Evolutionary conservation across 2,888 invertebrate species (phyloP), one percentile per base, ranked within the genome.

Genomic region (Ophraella communa): DNA sequence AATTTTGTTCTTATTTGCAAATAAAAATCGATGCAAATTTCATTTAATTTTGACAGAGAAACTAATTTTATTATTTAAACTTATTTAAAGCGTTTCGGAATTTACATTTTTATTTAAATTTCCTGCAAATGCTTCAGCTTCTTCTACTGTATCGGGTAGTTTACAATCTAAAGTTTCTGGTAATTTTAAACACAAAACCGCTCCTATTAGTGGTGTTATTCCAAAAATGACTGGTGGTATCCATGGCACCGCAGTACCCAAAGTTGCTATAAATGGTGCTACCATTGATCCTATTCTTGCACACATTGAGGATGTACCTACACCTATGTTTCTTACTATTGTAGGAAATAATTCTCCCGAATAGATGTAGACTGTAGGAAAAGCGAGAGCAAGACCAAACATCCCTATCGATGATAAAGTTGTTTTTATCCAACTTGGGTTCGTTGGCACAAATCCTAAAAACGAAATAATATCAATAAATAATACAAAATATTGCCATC

Each of bases 301-400:
- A 65, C 91, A 88, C 84, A 94, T 92, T 0, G 95, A 95, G 24
- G 93, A 90, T 2, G 92, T 84, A 0, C 96, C 96, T 61, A 96
- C 89, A 0, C 94, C 95, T 42, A 92, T 89, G 77, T 95, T 95
- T 27, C 96, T 86, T 0, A 95, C 90, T 1, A 94, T 91, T 0
- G 96, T 96, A 0, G 96, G 96, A 79, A 94, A 95, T 11, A 95
- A 80, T 82, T 96, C 96, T 0, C 94, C 93, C 0, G 92, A 91
- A 80, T 92, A 96, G 14, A 96, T 86, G 79, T 95, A 96, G 3
- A 92, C 91, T 1, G 92, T 91, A 1, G 94, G 92, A 78, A 95
- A 96, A 1, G 91, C 88, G 44, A 94, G 88, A 14, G 93, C 91
- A 81, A 93, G 89, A 10, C 94, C 93, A 76, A 92, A 90, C 67